Conservation (phyloP, 2,888 invertebrate species). For the Minunthozetes semirufus region DNA sequence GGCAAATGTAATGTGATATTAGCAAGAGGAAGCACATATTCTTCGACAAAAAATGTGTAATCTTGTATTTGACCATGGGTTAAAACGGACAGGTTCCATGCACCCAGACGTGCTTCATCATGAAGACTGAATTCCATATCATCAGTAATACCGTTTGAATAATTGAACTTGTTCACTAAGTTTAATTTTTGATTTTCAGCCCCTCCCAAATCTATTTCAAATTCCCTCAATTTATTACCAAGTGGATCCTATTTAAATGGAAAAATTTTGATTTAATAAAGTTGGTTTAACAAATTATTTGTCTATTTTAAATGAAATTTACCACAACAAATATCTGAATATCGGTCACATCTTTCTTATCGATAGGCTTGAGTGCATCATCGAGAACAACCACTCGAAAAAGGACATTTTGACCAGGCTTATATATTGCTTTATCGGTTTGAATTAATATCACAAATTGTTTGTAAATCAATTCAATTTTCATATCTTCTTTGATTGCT, state of each 20-base stretch:
- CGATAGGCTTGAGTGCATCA: not conserved
- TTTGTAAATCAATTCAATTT: not conserved
- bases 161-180: not conserved
- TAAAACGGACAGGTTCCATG: not conserved
- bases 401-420: constrained; percentile 4
- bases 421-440: constrained; percentile 7
- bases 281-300: not conserved
- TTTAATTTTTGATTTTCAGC: not conserved
- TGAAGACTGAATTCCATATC: not conserved
- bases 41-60: not conserved
- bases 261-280: not conserved
- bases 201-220: not conserved
- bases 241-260: not conserved
- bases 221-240: not conserved
- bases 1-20: not conserved
- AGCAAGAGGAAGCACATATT: not conserved
- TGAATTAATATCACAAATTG: not conserved
- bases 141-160: not conserved
- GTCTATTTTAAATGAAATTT: not conserved
- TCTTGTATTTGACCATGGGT: not conserved
- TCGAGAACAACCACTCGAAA: not conserved
- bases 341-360: not conserved
- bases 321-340: not conserved
- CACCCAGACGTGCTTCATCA: not conserved
- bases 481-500: not conserved